A percentile compares a stretch with the other conserved stretches of the same genome.
Evolutionary conservation across 2,797 vertebrate species (phyloP).

Genomic region (Cirrhinus molitorella): DNA sequence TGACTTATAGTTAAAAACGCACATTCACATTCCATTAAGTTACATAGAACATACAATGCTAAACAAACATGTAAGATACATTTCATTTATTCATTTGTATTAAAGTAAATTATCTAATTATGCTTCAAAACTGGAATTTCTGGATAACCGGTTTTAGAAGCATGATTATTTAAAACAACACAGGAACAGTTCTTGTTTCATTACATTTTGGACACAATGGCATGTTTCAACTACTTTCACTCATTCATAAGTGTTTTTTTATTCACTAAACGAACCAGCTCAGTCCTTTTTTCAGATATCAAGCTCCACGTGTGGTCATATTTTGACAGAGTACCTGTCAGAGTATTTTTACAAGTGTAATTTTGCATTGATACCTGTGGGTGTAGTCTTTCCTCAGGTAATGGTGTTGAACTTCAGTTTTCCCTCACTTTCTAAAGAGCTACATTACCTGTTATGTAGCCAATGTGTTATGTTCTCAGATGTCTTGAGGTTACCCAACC

Average conservation of each 20-base stretch:
- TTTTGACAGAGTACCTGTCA: neutral
- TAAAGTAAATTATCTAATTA: neutral
- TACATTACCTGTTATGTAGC: conserved; percentile 11
- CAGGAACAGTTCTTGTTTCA: neutral
- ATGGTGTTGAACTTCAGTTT: conserved; percentile 19
- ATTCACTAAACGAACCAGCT: neutral
- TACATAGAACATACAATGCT: too few relatives aligned
- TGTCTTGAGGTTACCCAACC: conserved; percentile 2
- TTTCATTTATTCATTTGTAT: neutral
- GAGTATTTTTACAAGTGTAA: neutral
- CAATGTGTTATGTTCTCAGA: neutral
- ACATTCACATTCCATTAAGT: too few relatives aligned
- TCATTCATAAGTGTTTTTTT: neutral
- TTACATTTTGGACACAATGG: neutral
- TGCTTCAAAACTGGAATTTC: neutral
- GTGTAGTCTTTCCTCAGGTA: neutral
- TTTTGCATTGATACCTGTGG: neutral
- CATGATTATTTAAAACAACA: neutral
- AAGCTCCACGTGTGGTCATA: neutral
- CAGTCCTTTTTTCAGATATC: neutral
- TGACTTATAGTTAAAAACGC: too few relatives aligned
- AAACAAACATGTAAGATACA: too few relatives aligned
- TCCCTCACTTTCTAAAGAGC: neutral
- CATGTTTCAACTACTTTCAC: neutral
- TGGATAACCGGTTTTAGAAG: neutral